These are phyloP conservation scores for Callionymus lyra DNA, from an alignment of 2,113 vertebrate species.

Conservation along the genomic window DNA sequence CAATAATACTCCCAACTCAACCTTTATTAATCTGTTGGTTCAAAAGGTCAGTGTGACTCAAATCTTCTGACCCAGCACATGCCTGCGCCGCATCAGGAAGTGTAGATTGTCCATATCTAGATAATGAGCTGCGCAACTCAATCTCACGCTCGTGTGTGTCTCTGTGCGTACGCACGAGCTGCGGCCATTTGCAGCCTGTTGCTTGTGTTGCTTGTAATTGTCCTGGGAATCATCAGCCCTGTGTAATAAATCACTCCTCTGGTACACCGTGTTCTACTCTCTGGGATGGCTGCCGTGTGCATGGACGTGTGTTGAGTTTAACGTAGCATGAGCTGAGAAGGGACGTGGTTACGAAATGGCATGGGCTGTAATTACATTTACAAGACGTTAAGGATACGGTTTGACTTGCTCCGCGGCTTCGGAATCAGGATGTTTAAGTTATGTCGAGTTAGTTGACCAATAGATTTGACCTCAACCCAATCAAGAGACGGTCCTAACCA, in stretches of 20 bases:
- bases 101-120: too few species aligned
- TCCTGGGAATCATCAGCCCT: constrained; percentile 58
- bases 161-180: constrained; percentile 30
- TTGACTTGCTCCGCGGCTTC: too few species aligned
- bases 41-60: too few species aligned
- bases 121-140: constrained; percentile 4
- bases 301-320: constrained; percentile 31
- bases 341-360: constrained; percentile 29
- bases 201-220: constrained; percentile 55
- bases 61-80: too few species aligned
- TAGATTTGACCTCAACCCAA: too few species aligned
- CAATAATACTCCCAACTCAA: too few species aligned
- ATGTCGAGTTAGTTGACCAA: too few species aligned
- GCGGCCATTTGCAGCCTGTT: constrained; percentile 55
- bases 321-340: constrained; percentile 32
- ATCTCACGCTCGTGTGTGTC: constrained; percentile 23
- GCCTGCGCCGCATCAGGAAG: neutral
- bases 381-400: neutral
- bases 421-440: too few species aligned
- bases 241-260: constrained; percentile 61
- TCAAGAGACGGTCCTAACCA: too few species aligned
- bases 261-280: constrained; percentile 57
- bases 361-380: constrained; percentile 24
- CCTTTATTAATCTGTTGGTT: too few species aligned
- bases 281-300: constrained; percentile 36